A percentile compares a stretch with the other conserved stretches of the same genome.
These are phyloP conservation scores for Pollimyrus isidori DNA, from an alignment of 2,113 vertebrate species.

Conservation along the genomic window DNA sequence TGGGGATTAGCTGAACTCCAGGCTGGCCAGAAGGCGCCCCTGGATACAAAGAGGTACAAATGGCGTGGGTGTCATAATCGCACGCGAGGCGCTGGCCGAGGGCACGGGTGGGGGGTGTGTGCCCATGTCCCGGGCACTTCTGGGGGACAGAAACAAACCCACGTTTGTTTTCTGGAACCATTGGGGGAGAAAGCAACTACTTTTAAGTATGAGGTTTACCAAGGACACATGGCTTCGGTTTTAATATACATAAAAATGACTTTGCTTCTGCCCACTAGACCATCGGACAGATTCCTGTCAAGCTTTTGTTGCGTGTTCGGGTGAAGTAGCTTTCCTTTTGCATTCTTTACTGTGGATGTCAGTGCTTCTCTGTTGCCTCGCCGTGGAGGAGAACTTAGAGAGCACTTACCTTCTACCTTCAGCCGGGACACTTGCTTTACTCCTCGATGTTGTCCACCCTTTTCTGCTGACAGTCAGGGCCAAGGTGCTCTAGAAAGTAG, in stretches of 20 bases:
- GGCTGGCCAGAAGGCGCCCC: slow-evolving; percentile 42
- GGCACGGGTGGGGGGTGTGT: background rate
- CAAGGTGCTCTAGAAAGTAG: slow-evolving; percentile 33
- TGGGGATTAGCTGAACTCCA: slow-evolving; percentile 63
- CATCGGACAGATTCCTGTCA: background rate
- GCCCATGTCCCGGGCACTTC: slow-evolving; percentile 8
- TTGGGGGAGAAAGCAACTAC: slow-evolving; percentile 41
- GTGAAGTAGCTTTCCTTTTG: background rate
- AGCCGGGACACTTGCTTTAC: slow-evolving; percentile 31
- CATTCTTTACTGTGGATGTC: background rate
- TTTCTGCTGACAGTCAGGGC: slow-evolving; percentile 28
- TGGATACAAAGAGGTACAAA: slow-evolving; percentile 44
- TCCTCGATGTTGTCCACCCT: background rate
- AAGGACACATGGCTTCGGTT: background rate
- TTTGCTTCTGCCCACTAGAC: slow-evolving; percentile 24
- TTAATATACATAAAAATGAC: slow-evolving; percentile 42
- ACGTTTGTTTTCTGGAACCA: slow-evolving; percentile 49
- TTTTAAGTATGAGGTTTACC: slow-evolving; percentile 57
- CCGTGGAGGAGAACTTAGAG: slow-evolving; percentile 29
- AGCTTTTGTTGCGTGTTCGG: background rate
- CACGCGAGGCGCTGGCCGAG: slow-evolving; percentile 11
- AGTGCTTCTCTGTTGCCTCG: background rate
- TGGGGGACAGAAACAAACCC: slow-evolving; percentile 47
- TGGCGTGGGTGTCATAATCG: slow-evolving; percentile 30
- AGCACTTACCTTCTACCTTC: slow-evolving; percentile 51